A percentile compares a stretch with the other conserved stretches of the same genome.
phyloP scores from a whole-genome alignment of 2,113 vertebrate genomes.

The Notechis scutatus region DNA sequence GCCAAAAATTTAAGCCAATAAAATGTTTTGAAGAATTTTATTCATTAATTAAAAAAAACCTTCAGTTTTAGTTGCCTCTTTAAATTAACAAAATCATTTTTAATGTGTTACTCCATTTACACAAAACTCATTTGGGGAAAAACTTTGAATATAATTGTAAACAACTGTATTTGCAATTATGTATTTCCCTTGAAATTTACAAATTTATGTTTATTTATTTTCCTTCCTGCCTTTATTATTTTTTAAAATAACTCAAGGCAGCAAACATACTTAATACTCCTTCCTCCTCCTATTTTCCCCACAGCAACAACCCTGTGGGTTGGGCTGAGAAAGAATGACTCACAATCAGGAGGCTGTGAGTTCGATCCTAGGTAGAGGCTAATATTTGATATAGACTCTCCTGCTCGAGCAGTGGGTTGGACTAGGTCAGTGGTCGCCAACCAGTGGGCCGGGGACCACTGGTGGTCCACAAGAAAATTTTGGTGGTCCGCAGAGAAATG shows the following conservation, averaged over 20 bases:
- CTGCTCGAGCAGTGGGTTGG: no score
- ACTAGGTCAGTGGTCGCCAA: no score
- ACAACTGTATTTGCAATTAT: background rate
- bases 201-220: background rate
- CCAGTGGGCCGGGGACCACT: no score
- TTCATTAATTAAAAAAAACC: background rate
- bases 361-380: no score
- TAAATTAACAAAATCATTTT: background rate
- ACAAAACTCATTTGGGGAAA: background rate
- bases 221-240: background rate
- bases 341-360: no score
- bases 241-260: background rate
- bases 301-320: background rate
- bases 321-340: background rate
- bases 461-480: no score
- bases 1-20: background rate
- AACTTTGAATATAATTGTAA: background rate
- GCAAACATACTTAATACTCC: background rate
- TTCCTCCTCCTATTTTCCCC: background rate
- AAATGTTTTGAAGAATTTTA: background rate
- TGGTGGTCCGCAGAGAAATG: no score
- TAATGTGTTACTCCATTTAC: background rate
- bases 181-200: background rate
- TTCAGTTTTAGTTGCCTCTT: background rate
- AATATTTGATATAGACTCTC: no score